These are phyloP conservation scores for Phenganax subtilis DNA, from an alignment of 92 coral and sea anemone species.

Conservation along the genomic window DNA sequence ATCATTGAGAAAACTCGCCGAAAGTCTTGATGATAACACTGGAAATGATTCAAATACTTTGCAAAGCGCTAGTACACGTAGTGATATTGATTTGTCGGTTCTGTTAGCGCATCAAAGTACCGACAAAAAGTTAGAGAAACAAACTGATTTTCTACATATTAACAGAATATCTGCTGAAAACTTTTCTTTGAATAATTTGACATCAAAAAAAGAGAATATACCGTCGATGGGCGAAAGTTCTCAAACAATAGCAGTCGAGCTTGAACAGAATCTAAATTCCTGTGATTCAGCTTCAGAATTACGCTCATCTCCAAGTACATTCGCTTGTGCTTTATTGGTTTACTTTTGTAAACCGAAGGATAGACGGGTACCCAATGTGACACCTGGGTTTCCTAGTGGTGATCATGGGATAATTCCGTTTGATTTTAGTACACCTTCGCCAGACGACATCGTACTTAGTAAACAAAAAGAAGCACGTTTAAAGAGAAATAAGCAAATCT, in stretches of 20 bases:
- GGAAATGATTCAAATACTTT: neutral
- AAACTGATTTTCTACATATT: neutral
- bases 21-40: too few relatives aligned
- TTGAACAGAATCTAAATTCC: neutral
- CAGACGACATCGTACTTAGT: constrained; percentile 69
- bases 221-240: constrained; percentile 2
- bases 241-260: neutral
- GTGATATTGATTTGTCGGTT: neutral
- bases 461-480: constrained; percentile 57
- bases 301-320: constrained; percentile 24
- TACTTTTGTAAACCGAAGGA: constrained; percentile 11
- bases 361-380: neutral
- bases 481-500: neutral
- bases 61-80: neutral
- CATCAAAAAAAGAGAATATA: neutral
- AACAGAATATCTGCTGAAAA: too few relatives aligned
- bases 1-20: neutral
- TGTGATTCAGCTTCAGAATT: neutral
- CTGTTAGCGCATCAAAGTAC: neutral
- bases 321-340: constrained; percentile 20
- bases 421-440: constrained; percentile 72
- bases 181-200: neutral
- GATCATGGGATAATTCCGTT: constrained; percentile 44
- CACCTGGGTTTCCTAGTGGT: neutral
- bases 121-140: neutral